Conservation (phyloP, 2,113 vertebrate species). For the Erpornis zantholeuca region DNA sequence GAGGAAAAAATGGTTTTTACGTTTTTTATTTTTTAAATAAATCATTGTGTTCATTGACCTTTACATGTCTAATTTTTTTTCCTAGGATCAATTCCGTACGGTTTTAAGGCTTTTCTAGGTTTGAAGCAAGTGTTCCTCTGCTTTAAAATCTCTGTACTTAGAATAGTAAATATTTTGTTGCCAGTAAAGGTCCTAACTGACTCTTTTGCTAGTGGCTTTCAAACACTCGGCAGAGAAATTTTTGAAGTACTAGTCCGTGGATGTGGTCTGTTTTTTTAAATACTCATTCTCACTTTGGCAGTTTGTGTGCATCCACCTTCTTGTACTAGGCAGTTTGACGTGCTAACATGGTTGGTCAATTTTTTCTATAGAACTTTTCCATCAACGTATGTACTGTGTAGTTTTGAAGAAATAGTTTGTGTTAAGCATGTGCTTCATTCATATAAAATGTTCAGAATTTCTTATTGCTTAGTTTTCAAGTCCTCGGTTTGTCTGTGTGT, state of each 20-base stretch:
- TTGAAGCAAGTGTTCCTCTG: conserved; percentile 33
- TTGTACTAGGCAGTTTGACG: conserved; percentile 67
- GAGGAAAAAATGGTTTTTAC: conserved; percentile 78
- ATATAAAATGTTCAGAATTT: conserved; percentile 74
- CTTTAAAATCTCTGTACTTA: conserved; percentile 37
- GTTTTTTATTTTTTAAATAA: conserved; percentile 87
- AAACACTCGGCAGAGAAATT: conserved; percentile 57
- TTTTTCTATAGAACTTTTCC: conserved; percentile 70
- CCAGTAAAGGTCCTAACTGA: conserved; percentile 48
- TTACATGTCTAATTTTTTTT: conserved; percentile 81
- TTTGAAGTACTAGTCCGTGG: conserved; percentile 62
- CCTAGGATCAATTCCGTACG: conserved; percentile 74
- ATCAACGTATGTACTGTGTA: conserved; percentile 73
- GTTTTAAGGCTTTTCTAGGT: conserved; percentile 66
- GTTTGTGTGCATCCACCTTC: conserved; percentile 72
- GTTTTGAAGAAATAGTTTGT: conserved; percentile 75
- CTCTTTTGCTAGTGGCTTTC: conserved; percentile 60
- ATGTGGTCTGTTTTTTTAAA: conserved; percentile 67
- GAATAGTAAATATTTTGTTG: conserved; percentile 54
- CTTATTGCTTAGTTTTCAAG: conserved; percentile 67
- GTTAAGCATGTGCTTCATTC: conserved; percentile 79
- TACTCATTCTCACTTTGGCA: conserved; percentile 12
- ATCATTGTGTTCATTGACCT: conserved; percentile 83
- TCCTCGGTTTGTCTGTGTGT: conserved; percentile 70
- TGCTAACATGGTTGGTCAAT: conserved; percentile 68